phyloP scores from a whole-genome alignment of 2,797 vertebrate genomes.

The Brachyrhaphis roseni region DNA sequence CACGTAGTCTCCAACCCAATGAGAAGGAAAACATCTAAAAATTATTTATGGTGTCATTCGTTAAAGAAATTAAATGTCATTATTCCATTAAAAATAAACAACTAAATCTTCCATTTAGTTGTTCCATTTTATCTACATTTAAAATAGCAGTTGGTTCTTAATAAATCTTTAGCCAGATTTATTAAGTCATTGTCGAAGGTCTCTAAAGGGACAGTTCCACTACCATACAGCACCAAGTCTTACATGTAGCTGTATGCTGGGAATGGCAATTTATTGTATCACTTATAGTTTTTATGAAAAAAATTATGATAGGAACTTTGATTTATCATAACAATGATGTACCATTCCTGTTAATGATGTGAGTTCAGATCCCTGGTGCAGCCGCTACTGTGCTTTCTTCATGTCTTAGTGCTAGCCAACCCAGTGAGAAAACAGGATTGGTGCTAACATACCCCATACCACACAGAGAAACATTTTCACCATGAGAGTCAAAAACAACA shows the following conservation, averaged over 20 bases:
- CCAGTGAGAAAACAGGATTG: slow-evolving; percentile 12
- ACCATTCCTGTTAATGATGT: neutral
- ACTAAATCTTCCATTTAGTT: neutral
- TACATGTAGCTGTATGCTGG: neutral
- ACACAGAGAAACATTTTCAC: slow-evolving; percentile 16
- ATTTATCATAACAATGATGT: neutral
- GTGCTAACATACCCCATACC: slow-evolving; percentile 13
- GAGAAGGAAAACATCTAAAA: neutral
- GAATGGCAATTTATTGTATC: neutral
- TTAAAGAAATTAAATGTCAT: neutral
- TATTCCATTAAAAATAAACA: neutral
- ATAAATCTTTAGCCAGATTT: neutral
- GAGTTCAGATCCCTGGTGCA: neutral
- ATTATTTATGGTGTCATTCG: neutral
- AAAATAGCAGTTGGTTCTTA: neutral
- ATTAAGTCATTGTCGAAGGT: neutral
- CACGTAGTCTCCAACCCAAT: neutral
- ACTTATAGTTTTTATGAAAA: neutral
- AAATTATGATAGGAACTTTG: neutral
- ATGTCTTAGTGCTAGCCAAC: slow-evolving; percentile 4
- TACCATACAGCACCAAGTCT: neutral
- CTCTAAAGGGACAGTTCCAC: neutral
- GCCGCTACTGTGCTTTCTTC: neutral
- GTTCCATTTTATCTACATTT: neutral
- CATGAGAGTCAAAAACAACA: slow-evolving; percentile 20